Evolutionary conservation across 1,140 invertebrate species (phyloP).

Genomic region (Cydia splendana): DNA sequence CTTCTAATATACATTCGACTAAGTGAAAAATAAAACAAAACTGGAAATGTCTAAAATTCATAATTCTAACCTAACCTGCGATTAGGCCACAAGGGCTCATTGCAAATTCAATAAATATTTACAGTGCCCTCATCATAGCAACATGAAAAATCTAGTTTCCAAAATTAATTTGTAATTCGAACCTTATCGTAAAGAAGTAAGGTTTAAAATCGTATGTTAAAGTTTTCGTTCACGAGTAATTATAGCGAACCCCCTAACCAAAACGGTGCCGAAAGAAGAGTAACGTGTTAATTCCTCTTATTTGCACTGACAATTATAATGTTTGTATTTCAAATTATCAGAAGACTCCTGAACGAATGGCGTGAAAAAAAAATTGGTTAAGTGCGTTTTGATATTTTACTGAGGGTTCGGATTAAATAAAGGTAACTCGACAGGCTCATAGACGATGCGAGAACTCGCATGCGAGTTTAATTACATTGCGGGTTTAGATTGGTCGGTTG

Average conservation of each 20-base stretch:
- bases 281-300: conserved; percentile 10
- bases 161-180: not conserved
- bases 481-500: no score
- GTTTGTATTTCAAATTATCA: conserved; percentile 1
- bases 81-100: no score
- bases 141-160: no score
- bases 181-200: not conserved
- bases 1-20: no score
- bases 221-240: not conserved
- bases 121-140: no score
- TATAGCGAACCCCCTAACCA: not conserved
- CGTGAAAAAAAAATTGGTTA: not conserved
- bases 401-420: not conserved
- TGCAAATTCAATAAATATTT: no score
- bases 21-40: no score
- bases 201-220: not conserved
- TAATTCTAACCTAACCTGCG: no score
- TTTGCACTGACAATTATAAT: conserved; percentile 1
- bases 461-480: no score
- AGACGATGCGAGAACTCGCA: no score
- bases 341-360: not conserved
- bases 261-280: conserved; percentile 4
- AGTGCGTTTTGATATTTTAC: not conserved
- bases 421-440: no score
- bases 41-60: no score